Evolutionary conservation across 2,888 invertebrate genomes (phyloP).

Genomic region (Panorpa germanica): DNA sequence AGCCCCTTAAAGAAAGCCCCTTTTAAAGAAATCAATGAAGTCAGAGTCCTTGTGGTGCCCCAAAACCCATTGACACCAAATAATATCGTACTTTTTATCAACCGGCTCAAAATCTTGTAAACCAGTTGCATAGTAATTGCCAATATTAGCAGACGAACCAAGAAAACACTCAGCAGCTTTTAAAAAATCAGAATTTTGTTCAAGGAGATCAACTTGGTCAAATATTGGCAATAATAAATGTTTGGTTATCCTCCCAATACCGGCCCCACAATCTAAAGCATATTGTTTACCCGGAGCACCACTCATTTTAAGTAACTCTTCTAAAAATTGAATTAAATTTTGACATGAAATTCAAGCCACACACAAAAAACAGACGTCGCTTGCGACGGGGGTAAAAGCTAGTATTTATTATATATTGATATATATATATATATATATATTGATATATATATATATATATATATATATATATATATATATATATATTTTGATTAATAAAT

Average conservation of each 20-base stretch:
- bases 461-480: no score
- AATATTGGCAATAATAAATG: slow-evolving; percentile 65
- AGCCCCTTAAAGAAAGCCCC: slow-evolving; percentile 34
- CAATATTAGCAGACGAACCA: slow-evolving; percentile 18
- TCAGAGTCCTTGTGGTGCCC: slow-evolving; percentile 75
- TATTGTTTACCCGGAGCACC: slow-evolving; percentile 34
- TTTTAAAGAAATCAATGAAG: slow-evolving; percentile 49
- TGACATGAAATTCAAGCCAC: no score
- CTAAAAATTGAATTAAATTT: no score
- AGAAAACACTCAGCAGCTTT: slow-evolving; percentile 45
- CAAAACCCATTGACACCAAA: slow-evolving; percentile 96
- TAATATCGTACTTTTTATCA: slow-evolving; percentile 60
- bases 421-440: no score
- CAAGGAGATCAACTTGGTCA: slow-evolving; percentile 72
- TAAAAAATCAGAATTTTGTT: slow-evolving; percentile 72
- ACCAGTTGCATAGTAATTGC: slow-evolving; percentile 37
- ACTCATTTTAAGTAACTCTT: slow-evolving; percentile 35
- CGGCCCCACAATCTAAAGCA: slow-evolving; percentile 91
- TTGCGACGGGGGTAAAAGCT: no score
- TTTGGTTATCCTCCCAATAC: slow-evolving; percentile 88
- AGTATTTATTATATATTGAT: no score
- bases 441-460: no score
- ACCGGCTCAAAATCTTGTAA: slow-evolving; percentile 74
- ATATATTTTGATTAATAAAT: no score
- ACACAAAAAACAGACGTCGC: no score